Percentiles rank a stretch among this genome's conserved stretches.
Conservation (phyloP, 2,797 vertebrate species). For the Glyptemys insculpta region DNA sequence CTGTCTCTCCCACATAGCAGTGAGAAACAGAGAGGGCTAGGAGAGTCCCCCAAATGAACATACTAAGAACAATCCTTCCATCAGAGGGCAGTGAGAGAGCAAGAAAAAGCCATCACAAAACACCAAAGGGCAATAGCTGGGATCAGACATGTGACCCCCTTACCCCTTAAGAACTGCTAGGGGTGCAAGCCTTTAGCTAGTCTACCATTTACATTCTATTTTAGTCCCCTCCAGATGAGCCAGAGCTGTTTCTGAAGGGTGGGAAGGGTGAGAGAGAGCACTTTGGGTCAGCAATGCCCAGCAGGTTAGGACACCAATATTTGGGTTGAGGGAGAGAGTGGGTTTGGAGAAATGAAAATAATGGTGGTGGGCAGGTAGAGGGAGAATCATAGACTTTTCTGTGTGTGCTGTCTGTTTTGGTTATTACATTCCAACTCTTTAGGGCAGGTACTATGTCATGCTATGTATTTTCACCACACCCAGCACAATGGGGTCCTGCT, state of each 20-base stretch:
- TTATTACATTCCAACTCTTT: not conserved
- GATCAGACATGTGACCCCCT: not conserved
- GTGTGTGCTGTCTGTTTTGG: not conserved
- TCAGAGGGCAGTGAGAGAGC: not conserved
- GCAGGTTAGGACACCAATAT: not conserved
- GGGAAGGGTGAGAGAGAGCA: not conserved
- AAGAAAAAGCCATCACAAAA: not conserved
- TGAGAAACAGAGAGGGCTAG: not conserved
- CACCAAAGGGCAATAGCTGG: not conserved
- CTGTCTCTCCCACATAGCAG: not conserved
- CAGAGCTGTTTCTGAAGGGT: not conserved
- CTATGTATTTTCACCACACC: not conserved
- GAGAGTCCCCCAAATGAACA: not conserved
- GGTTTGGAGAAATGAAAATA: not conserved
- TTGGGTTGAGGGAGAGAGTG: not conserved
- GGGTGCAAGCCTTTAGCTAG: not conserved
- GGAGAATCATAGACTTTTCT: not conserved
- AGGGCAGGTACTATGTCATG: not conserved
- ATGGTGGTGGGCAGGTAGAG: not conserved
- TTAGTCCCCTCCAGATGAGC: not conserved
- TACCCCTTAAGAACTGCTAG: not conserved
- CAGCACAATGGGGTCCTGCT: not conserved
- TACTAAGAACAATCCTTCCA: not conserved
- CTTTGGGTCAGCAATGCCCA: no score
- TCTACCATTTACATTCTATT: not conserved